phyloP scores from a whole-genome alignment of 2,797 vertebrate species.

The Anguilla obscura region DNA sequence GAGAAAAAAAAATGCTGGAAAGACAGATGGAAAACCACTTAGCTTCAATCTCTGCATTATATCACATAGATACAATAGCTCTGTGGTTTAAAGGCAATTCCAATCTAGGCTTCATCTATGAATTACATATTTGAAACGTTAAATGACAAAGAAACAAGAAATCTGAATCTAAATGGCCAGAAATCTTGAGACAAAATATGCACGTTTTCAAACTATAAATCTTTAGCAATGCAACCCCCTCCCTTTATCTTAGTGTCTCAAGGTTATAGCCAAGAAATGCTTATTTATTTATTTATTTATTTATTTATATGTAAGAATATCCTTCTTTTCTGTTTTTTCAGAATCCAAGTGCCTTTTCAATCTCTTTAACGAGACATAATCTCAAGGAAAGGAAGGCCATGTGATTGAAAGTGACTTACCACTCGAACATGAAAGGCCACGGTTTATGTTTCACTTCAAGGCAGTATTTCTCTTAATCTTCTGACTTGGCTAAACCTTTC shows the following conservation, averaged over 20 bases:
- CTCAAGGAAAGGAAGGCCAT: slow-evolving; percentile 11
- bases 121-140: slow-evolving; percentile 34
- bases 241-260: slow-evolving; percentile 11
- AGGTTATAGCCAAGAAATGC: neutral
- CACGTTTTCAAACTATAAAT: neutral
- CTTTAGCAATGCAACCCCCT: neutral
- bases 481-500: slow-evolving; percentile 4
- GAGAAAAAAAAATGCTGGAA: slow-evolving; percentile 31
- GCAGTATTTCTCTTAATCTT: slow-evolving; percentile 19
- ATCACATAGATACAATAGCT: slow-evolving; percentile 25
- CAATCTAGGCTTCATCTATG: slow-evolving; percentile 12
- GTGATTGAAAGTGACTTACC: neutral
- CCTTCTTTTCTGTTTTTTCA: neutral
- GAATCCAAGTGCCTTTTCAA: slow-evolving; percentile 15
- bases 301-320: neutral
- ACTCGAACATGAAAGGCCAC: slow-evolving; percentile 8
- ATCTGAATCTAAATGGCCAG: too few species aligned
- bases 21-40: slow-evolving; percentile 45
- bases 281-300: neutral
- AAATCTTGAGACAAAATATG: slow-evolving; percentile 15
- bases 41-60: slow-evolving; percentile 28
- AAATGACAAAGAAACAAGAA: slow-evolving; percentile 20
- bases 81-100: slow-evolving; percentile 39
- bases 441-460: slow-evolving; percentile 17
- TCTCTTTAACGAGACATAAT: neutral